Percentiles rank a stretch among this genome's conserved stretches.
Evolutionary conservation across 2,797 vertebrate species (phyloP).

Genomic region (Natrix natrix): DNA sequence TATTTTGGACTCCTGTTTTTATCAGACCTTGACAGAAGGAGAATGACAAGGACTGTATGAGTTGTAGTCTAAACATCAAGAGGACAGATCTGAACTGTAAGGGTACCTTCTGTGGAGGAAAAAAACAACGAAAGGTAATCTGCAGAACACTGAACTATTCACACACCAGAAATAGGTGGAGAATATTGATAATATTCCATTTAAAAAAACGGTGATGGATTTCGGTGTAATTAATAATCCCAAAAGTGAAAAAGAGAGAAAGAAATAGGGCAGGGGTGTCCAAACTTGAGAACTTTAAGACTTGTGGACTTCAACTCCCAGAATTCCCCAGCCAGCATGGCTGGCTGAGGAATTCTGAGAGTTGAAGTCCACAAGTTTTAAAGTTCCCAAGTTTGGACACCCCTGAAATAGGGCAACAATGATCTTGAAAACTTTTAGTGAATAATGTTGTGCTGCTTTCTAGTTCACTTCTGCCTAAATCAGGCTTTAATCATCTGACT

Average conservation of each 20-base stretch:
- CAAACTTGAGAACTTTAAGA: too few relatives aligned
- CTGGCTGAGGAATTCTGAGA: too few relatives aligned
- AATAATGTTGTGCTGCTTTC: conserved; percentile 52
- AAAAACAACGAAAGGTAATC: conserved; percentile 60
- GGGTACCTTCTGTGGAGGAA: conserved; percentile 57
- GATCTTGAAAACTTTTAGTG: conserved; percentile 58
- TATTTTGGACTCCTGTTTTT: not conserved
- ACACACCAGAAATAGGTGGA: conserved; percentile 62
- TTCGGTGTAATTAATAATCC: conserved; percentile 57
- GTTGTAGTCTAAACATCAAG: not conserved
- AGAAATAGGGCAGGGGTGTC: conserved; percentile 16
- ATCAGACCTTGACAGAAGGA: not conserved
- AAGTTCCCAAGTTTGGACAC: too few relatives aligned
- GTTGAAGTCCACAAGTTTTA: too few relatives aligned
- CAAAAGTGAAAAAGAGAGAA: conserved; percentile 40
- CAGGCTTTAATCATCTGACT: conserved; percentile 31
- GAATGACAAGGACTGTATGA: not conserved
- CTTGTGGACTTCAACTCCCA: too few relatives aligned
- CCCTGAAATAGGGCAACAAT: conserved; percentile 38
- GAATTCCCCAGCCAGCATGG: too few relatives aligned
- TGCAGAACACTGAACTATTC: conserved; percentile 60
- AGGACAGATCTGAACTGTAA: conserved; percentile 51
- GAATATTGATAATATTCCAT: conserved; percentile 63
- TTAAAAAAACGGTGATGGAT: conserved; percentile 57
- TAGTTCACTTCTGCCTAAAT: conserved; percentile 44